Conservation (phyloP, 2,797 vertebrate genomes). For the Periparus ater region DNA sequence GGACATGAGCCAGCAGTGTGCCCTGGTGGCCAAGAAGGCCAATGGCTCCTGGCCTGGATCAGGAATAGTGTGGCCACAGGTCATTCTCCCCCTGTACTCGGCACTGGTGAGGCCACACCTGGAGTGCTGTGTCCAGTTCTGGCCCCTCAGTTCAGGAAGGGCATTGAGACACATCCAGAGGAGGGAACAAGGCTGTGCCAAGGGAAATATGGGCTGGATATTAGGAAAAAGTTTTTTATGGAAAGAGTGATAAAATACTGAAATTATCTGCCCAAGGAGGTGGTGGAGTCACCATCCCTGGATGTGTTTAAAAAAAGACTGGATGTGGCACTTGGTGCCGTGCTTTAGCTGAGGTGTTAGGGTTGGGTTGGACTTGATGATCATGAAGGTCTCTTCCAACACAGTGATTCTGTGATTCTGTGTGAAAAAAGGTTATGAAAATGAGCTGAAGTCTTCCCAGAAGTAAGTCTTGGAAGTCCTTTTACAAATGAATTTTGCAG, state of each 20-base stretch:
- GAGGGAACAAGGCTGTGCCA: fast-evolving
- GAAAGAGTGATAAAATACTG: not conserved
- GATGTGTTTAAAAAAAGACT: not conserved
- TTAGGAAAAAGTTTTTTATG: fast-evolving
- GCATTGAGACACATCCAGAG: fast-evolving
- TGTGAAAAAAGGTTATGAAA: not conserved
- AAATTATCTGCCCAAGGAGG: fast-evolving
- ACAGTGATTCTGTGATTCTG: not conserved
- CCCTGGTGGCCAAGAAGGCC: not conserved
- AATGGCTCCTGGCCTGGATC: not conserved
- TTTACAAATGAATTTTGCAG: fast-evolving
- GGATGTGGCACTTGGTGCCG: fast-evolving
- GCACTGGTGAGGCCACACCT: not conserved
- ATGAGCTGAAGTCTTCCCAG: not conserved
- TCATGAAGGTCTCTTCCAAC: too few relatives aligned
- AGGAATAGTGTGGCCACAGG: not conserved
- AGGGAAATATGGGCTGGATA: not conserved
- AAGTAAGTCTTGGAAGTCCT: not conserved
- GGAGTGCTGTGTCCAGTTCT: not conserved
- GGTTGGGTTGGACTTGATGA: fast-evolving
- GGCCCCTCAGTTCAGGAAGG: not conserved
- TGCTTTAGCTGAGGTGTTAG: not conserved
- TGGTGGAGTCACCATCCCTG: too few relatives aligned
- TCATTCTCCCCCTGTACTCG: fast-evolving
- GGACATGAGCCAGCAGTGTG: not conserved